Base-by-base conservation (phyloP, 2,797 vertebrate species). In the Sebastes minor region DNA sequence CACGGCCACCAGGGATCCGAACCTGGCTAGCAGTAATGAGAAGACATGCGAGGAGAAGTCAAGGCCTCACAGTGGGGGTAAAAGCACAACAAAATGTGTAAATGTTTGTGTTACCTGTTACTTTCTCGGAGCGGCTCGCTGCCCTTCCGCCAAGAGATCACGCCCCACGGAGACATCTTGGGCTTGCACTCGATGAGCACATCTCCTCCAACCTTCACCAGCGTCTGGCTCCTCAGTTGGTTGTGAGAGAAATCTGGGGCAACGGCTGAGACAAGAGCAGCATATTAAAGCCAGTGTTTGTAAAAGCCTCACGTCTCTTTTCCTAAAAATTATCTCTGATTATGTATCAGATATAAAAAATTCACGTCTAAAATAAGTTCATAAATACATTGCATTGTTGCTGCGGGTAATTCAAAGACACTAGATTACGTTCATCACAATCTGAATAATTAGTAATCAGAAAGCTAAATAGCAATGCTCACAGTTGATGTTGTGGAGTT, bases 171-270 rank as follows among this genome's bases (percentile, higher is more conserved):
- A 85, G 98, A 99, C 91, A 99, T 99, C 94, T 97, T 98, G 2
- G 98, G 98, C 80, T 97, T 98, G 91, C 98, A 99, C 86, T 99
- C 97, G 18, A 99, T 96, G 86, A 97, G 94, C 71, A 96, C 96
- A 28, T 99, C 97, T 53, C 98, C 98, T 4, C 97, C 97, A 70
- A 97, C 97, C 94, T 96, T 98, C 84, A 97, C 97, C 46, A 99
- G 95, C 4, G 97, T 98, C 80, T 98, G 94, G 84, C 95, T 97
- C 90, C 95, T 97, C 92, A 99, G 86, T 69, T 97, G 96, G 42
- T 95, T 97, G 85, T 96, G 96, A 59, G 97, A 97, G 72, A 99
- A 99, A 95, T 99, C 98, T 67, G 98, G 98, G 62, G 98, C 94
- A 0, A 97, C 92, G 30, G 98, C 98, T 99, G 93, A 92, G 94